These are phyloP conservation scores for Colinus virginianus DNA, from an alignment of 2,113 vertebrate genomes.

Conservation along the genomic window DNA sequence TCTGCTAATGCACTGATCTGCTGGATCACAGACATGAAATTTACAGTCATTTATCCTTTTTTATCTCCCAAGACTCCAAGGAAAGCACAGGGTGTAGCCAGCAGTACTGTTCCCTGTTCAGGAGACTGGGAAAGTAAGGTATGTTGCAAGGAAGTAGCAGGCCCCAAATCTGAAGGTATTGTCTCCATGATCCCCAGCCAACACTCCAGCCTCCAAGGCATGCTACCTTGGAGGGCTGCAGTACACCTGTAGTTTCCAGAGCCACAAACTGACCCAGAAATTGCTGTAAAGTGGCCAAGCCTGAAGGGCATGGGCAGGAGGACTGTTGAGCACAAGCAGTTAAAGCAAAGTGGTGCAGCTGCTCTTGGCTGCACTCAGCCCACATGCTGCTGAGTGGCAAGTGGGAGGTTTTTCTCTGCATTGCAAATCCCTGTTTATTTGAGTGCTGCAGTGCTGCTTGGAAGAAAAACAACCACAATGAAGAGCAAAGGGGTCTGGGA, in stretches of 20 bases:
- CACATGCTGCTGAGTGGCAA: conserved; percentile 23
- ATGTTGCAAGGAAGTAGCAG: background rate
- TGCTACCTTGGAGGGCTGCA: no score
- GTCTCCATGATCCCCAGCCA: fast-evolving
- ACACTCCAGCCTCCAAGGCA: fast-evolving
- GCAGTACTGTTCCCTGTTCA: background rate
- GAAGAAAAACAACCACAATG: conserved; percentile 55
- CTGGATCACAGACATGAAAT: background rate
- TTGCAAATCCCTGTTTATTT: conserved; percentile 51
- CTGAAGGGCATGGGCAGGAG: background rate
- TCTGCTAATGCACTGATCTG: fast-evolving
- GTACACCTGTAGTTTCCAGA: background rate
- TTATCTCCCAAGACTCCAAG: background rate
- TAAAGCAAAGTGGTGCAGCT: background rate
- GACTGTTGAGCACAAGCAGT: background rate
- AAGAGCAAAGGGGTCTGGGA: background rate
- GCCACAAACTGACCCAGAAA: background rate
- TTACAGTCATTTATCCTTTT: background rate
- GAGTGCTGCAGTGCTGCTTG: conserved; percentile 53
- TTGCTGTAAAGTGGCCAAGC: fast-evolving
- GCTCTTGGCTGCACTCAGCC: conserved; percentile 43
- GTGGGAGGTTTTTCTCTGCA: conserved; percentile 65
- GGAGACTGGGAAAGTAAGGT: background rate
- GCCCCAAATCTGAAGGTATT: background rate
- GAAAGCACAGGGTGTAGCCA: background rate